Percentiles rank a stretch among this genome's conserved stretches.
Evolutionary conservation across 2,888 invertebrate species (phyloP).

Genomic region (Cataglyphis albicans): DNA sequence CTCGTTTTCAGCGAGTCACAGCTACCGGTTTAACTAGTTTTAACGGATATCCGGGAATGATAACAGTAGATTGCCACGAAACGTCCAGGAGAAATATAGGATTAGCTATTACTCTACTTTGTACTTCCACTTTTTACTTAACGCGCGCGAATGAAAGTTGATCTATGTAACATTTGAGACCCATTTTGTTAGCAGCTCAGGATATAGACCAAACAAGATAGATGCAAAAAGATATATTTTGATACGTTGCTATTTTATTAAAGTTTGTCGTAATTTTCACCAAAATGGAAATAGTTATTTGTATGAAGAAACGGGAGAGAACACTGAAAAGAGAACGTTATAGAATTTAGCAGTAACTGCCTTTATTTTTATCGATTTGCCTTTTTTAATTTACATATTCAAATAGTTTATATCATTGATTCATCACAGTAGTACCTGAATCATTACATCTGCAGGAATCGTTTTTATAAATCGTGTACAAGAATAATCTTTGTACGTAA

Average conservation of each 20-base stretch:
- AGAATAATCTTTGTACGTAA: slow-evolving; percentile 40
- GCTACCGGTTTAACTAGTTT: slow-evolving; percentile 29
- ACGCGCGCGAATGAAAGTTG: slow-evolving; percentile 64
- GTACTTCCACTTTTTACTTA: slow-evolving; percentile 78
- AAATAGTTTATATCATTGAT: slow-evolving; percentile 71
- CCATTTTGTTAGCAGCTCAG: slow-evolving; percentile 81
- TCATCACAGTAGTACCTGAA: slow-evolving; percentile 78
- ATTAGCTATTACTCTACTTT: slow-evolving; percentile 75
- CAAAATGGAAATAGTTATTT: slow-evolving; percentile 67
- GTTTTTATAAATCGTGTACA: slow-evolving; percentile 70
- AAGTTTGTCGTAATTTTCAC: slow-evolving; percentile 71
- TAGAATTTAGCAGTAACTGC: slow-evolving; percentile 60
- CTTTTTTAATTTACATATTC: slow-evolving; percentile 56
- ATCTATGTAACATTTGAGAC: slow-evolving; percentile 66
- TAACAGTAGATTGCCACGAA: slow-evolving; percentile 57
- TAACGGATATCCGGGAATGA: slow-evolving; percentile 34
- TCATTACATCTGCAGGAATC: slow-evolving; percentile 71
- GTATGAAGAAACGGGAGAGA: slow-evolving; percentile 61
- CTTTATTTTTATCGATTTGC: slow-evolving; percentile 56
- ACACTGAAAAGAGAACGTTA: slow-evolving; percentile 63
- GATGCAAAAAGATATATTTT: slow-evolving; percentile 82
- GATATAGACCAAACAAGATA: slow-evolving; percentile 81
- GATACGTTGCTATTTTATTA: slow-evolving; percentile 82
- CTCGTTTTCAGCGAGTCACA: slow-evolving; percentile 19
- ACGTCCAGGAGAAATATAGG: slow-evolving; percentile 76